phyloP scores from a whole-genome alignment of 2,113 vertebrate genomes.

The Ciconia boyciana region DNA sequence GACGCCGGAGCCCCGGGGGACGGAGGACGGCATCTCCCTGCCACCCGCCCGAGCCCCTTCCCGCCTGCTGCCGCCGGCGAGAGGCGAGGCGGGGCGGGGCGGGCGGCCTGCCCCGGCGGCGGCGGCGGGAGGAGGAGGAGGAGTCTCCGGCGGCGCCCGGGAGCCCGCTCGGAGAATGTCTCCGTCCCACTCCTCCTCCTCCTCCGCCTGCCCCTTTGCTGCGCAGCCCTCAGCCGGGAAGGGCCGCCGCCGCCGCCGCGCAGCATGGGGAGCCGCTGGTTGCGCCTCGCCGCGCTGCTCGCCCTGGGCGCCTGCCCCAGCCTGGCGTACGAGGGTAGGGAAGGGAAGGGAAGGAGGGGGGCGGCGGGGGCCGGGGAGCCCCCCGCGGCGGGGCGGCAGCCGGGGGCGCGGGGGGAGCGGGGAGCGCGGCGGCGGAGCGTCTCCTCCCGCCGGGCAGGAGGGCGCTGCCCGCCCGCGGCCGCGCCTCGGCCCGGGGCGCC shows the following conservation, averaged over 20 bases:
- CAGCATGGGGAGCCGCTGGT: conserved; percentile 62
- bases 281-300: conserved; percentile 19
- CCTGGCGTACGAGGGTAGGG: conserved; percentile 23
- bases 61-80: not conserved
- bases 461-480: not conserved
- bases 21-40: accelerated
- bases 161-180: not conserved
- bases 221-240: not conserved
- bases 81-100: not conserved
- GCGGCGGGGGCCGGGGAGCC: not conserved
- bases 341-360: not conserved
- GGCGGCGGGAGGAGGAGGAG: conserved; percentile 40
- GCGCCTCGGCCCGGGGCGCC: not conserved
- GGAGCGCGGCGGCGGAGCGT: not conserved
- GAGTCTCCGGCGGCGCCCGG: conserved; percentile 27
- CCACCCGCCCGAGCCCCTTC: not conserved
- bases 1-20: too few relatives aligned
- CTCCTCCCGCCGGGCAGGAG: not conserved
- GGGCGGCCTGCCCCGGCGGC: not conserved
- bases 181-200: not conserved
- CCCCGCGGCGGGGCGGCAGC: not conserved
- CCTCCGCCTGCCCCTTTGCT: not conserved
- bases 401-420: not conserved
- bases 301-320: not conserved
- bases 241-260: not conserved